phyloP scores from a whole-genome alignment of 2,113 vertebrate genomes.

The Gallinago jamesoni region DNA sequence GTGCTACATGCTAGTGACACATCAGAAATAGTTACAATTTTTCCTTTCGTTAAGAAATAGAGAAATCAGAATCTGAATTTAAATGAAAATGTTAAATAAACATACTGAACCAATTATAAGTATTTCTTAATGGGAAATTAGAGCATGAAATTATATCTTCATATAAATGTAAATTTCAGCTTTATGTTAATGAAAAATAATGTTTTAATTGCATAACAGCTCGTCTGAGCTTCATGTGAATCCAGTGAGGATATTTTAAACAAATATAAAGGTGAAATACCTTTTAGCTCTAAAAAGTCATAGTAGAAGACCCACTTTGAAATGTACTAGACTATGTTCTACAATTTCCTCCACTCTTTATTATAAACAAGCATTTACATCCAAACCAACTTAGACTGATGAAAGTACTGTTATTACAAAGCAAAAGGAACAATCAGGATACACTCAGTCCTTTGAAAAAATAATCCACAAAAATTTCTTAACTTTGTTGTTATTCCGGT shows the following conservation, averaged over 20 bases:
- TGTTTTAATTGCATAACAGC: not conserved
- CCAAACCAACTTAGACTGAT: not conserved
- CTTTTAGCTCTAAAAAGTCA: not conserved
- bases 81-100: not conserved
- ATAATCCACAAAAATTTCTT: not conserved
- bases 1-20: not conserved
- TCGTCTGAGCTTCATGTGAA: not conserved
- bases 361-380: not conserved
- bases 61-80: slow-evolving; percentile 17
- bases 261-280: not conserved
- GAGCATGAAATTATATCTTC: not conserved
- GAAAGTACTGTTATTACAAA: not conserved
- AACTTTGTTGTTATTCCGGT: not conserved
- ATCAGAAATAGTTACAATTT: not conserved
- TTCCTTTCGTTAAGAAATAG: not conserved
- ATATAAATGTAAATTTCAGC: slow-evolving; percentile 25
- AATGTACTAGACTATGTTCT: not conserved
- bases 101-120: not conserved
- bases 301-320: not conserved
- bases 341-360: not conserved
- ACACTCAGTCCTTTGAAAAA: not conserved
- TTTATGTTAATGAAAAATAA: slow-evolving; percentile 2
- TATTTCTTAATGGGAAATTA: slow-evolving; percentile 34
- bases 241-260: not conserved
- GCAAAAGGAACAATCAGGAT: not conserved